Evolutionary conservation across 1,140 invertebrate genomes (phyloP), one percentile per base, ranked within the genome.

Genomic region (Chionoecetes opilio): DNA sequence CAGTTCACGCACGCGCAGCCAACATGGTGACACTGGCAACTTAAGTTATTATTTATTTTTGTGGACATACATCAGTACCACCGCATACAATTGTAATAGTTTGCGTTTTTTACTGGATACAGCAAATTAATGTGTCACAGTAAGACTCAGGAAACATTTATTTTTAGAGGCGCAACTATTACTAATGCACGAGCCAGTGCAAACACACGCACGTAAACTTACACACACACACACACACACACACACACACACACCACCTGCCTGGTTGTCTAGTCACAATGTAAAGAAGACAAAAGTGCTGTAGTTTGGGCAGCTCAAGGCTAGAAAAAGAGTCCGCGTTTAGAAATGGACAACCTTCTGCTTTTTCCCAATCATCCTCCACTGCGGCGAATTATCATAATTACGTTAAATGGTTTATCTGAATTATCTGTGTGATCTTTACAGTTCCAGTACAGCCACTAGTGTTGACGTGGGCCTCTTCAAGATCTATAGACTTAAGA

Each of bases 181-280:
- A n/a, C n/a, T n/a, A n/a, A n/a, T n/a, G n/a, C n/a, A n/a, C n/a
- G n/a, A n/a, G 46, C n/a, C 0, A 75, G 63, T 2, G n/a, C n/a
- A n/a, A 11, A n/a, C 63, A 1, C 21, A 75, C 21, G n/a, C 63
- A 75, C 11, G n/a, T 8, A 21, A 17, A 75, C 63, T n/a, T 26
- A 75, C 63, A 75, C 63, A 75, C 63, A 75, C 63, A 75, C 63
- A 75, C 63, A 75, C 63, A 75, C 63, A 75, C 63, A 75, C 63
- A 75, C 63, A 75, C 63, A 75, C 63, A 11, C 21, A 21, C 63
- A 75, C 21, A 11, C 63, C 63, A 75, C 63, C 63, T 75, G 63
- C 63, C 8, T 11, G 63, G 63, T 75, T 75, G 63, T n/a, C 63
- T 75, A 75, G 63, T 75, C 63, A 75, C 21, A 26, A 6, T 75